Base-by-base conservation (phyloP, 2,797 vertebrate genomes). In the Lepidocolaptes lacrymiger region DNA sequence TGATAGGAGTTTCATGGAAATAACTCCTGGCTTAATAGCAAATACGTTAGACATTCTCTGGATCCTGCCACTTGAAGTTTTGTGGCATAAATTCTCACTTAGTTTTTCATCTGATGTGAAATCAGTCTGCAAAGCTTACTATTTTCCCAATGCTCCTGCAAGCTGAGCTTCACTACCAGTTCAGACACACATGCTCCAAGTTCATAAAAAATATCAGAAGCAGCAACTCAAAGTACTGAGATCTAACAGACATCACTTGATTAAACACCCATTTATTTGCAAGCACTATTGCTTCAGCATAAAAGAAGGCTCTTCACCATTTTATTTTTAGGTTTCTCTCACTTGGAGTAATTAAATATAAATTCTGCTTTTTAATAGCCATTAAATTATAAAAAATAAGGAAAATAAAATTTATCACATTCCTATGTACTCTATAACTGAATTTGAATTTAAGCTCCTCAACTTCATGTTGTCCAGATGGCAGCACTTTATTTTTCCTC, bases 1-100 rank as follows among this genome's bases (percentile, higher is more conserved):
- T 0, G 0, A 69, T 6, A 73, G 69, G 67, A 74, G 52, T 78
- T 88, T 46, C 63, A 44, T 2, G 15, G 64, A 92, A 94, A 58
- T 67, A 76, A 75, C 34, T 81, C 55, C 63, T 55, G 90, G 34
- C 23, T 88, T 90, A 82, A 95, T 71, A 84, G 52, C 71, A 94
- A 90, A 76, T 58, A 46, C 9, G 72, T 71, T 84, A 74, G 88
- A 82, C 30, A 34, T 67, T 67, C 48, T 71, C 55, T 76, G 71
- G 76, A 75, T 26, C 23, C 82, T 81, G 44, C 19, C 85, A 79
- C 48, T 44, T 79, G 18, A 85, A 90, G 56, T 19, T 82, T 76
- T 58, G 43, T 0, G 2, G 41, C 16, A 56, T 61, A 73, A 75
- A 76, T 94, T 82, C 81, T 62, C 73, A 43, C 59, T 86, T 73